Percentiles rank a stretch among this genome's conserved stretches.
Conservation (phyloP, 2,113 vertebrate genomes). For the Ceratotherium simum region DNA sequence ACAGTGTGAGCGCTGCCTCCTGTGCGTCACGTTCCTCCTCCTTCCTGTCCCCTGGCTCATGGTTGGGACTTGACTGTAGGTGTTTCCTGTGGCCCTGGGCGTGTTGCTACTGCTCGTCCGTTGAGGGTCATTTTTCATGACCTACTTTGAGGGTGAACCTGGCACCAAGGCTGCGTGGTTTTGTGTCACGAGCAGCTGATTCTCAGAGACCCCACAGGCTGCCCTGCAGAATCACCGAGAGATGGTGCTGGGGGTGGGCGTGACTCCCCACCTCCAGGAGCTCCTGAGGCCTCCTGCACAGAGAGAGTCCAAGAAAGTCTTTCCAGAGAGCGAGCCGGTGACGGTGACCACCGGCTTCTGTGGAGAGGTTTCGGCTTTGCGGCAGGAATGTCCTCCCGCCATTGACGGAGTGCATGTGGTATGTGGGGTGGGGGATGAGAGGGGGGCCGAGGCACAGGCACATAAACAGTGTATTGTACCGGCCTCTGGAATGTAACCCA, state of each 20-base stretch:
- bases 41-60: too few relatives aligned
- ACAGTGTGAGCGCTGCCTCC: rapidly evolving
- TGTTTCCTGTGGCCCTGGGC: neutral
- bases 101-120: rapidly evolving
- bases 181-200: rapidly evolving
- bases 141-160: rapidly evolving
- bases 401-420: too few relatives aligned
- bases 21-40: rapidly evolving
- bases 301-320: neutral
- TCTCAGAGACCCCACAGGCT: neutral
- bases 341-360: neutral
- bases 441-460: neutral
- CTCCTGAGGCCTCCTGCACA: neutral
- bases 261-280: neutral
- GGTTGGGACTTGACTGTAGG: too few relatives aligned
- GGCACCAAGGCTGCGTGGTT: rapidly evolving
- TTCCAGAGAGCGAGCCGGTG: rapidly evolving
- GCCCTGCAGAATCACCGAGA: neutral
- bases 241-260: neutral
- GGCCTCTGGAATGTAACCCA: neutral
- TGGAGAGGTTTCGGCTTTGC: neutral
- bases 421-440: neutral
- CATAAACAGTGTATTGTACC: neutral
- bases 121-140: rapidly evolving
- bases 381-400: neutral